These are phyloP conservation scores for Siniperca obscura DNA, from an alignment of 2,797 vertebrate species.

Conservation along the genomic window DNA sequence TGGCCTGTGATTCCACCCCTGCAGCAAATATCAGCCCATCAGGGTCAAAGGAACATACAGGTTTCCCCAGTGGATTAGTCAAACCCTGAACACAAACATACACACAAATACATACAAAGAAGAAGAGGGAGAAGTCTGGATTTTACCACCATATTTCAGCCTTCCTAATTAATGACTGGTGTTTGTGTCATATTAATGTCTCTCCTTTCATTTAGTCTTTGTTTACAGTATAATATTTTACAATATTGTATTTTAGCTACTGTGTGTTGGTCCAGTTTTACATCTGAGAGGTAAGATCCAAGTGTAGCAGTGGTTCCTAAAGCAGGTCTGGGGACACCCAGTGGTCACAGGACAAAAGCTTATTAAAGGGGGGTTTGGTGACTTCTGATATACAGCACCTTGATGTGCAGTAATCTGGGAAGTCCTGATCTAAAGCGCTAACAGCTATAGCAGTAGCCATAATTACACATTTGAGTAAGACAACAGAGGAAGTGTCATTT, in stretches of 20 bases:
- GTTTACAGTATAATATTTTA: not conserved
- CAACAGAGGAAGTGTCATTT: slow-evolving; percentile 28
- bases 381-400: not conserved
- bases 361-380: not conserved
- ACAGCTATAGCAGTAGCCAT: slow-evolving; percentile 3
- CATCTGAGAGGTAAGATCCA: not conserved
- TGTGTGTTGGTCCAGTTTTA: not conserved
- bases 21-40: slow-evolving; percentile 96
- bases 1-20: slow-evolving; percentile 92
- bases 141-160: not conserved
- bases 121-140: not conserved
- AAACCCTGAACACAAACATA: slow-evolving; percentile 84
- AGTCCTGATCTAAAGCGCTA: not conserved
- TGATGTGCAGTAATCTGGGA: not conserved
- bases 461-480: slow-evolving; percentile 34
- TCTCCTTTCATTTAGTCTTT: not conserved
- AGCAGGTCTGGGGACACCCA: slow-evolving; percentile 43
- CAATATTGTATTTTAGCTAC: not conserved
- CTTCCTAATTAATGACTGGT: not conserved
- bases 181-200: not conserved
- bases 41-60: slow-evolving; percentile 95
- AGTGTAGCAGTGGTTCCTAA: not conserved
- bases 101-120: not conserved
- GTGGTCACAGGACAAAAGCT: slow-evolving; percentile 21
- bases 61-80: slow-evolving; percentile 92